These are phyloP conservation scores for Rugalucina vietnamica DNA, from an alignment of 2,888 invertebrate genomes.

Conservation along the genomic window DNA sequence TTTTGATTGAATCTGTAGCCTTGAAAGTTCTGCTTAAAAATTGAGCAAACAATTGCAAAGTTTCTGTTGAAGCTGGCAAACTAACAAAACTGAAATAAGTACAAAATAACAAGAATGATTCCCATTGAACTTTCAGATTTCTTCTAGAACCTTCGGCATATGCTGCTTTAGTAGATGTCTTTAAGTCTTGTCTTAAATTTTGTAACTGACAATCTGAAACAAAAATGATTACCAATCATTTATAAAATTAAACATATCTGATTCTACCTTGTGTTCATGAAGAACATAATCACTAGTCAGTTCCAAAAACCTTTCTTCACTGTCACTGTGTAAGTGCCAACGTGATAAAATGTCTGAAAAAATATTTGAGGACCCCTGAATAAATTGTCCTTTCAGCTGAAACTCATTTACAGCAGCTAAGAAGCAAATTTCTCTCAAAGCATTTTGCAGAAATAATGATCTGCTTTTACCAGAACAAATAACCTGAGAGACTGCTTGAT, in stretches of 20 bases:
- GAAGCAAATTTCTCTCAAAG: background rate
- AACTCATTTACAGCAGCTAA: background rate
- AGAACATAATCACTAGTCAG: background rate
- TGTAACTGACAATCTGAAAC: slow-evolving; percentile 6
- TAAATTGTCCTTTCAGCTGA: background rate
- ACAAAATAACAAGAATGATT: slow-evolving; percentile 3
- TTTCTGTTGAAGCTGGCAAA: slow-evolving; percentile 9
- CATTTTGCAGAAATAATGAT: background rate
- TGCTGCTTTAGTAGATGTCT: background rate
- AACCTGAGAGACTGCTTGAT: background rate
- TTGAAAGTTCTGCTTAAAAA: slow-evolving; percentile 19
- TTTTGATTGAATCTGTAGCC: slow-evolving; percentile 9
- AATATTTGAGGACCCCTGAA: background rate
- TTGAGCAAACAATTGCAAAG: slow-evolving; percentile 11
- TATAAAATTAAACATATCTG: background rate
- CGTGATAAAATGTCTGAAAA: background rate
- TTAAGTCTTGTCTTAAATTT: background rate
- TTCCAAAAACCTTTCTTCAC: background rate
- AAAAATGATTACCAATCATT: slow-evolving; percentile 8
- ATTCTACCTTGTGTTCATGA: background rate
- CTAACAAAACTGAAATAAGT: slow-evolving; percentile 6
- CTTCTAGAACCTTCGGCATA: background rate
- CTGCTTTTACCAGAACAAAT: background rate
- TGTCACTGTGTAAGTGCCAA: background rate
- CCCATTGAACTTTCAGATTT: slow-evolving; percentile 4